Conservation (phyloP, 2,113 vertebrate species). For the Plecotus auritus region DNA sequence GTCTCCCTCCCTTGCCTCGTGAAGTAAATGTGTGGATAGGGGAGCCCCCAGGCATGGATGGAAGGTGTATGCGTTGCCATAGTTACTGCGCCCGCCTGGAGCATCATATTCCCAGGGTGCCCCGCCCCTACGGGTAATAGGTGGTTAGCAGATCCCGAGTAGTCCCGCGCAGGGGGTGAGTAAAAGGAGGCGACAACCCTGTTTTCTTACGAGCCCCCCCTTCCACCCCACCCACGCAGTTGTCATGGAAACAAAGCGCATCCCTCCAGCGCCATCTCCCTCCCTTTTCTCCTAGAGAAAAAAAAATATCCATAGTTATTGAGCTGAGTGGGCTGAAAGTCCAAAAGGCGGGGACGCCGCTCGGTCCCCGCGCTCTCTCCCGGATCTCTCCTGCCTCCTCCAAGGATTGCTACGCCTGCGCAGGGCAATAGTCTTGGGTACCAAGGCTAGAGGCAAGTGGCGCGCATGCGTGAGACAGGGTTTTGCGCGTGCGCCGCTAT, state of each 20-base stretch:
- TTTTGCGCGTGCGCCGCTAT: neutral
- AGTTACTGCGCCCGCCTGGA: slow-evolving; percentile 17
- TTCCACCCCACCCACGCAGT: neutral
- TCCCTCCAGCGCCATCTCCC: neutral
- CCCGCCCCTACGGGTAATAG: neutral
- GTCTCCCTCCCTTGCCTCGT: neutral
- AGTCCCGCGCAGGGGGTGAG: neutral
- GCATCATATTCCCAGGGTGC: neutral
- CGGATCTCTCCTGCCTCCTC: neutral
- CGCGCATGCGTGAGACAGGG: neutral
- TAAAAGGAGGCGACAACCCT: neutral
- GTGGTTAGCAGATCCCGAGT: neutral
- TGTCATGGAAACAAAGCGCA: slow-evolving; percentile 43
- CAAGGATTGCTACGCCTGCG: neutral
- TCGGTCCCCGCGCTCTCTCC: neutral
- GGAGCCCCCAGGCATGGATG: neutral
- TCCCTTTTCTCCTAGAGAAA: neutral
- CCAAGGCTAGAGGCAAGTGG: accelerated
- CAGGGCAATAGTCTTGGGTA: neutral
- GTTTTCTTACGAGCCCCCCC: neutral
- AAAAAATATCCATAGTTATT: neutral
- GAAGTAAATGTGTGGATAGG: neutral
- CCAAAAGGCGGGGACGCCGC: neutral
- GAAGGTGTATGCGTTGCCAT: slow-evolving; percentile 35
- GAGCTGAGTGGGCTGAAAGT: neutral